Evolutionary conservation across 2,888 invertebrate genomes (phyloP).

Genomic region (Drosophila buzzatii): DNA sequence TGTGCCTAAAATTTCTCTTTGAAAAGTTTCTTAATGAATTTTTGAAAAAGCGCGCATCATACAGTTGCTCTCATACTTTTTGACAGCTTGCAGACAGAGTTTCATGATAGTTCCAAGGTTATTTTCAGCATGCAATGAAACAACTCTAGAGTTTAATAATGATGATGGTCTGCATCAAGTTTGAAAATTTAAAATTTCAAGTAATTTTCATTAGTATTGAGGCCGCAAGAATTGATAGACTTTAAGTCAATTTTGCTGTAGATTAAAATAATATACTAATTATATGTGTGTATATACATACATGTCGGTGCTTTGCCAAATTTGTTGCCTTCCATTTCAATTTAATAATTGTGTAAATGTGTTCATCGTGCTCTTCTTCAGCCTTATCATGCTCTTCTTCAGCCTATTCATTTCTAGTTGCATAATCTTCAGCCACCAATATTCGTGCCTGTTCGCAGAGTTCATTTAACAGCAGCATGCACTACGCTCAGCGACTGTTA

Average conservation of each 20-base stretch:
- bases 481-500: background rate
- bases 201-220: too few species aligned
- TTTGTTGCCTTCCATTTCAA: too few species aligned
- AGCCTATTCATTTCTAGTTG: too few species aligned
- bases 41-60: background rate
- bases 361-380: too few species aligned
- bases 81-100: conserved; percentile 4
- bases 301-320: too few species aligned
- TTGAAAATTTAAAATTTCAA: background rate
- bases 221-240: too few species aligned
- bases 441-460: too few species aligned
- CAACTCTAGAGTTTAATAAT: background rate
- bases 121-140: background rate
- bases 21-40: conserved; percentile 29
- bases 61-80: background rate
- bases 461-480: background rate
- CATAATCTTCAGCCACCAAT: too few species aligned
- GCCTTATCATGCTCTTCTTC: too few species aligned
- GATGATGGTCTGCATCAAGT: background rate
- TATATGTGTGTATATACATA: background rate
- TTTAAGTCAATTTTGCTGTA: background rate
- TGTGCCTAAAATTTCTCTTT: conserved; percentile 27
- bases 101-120: background rate
- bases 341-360: too few species aligned
- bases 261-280: background rate